Evolutionary conservation across 2,888 invertebrate genomes (phyloP).

Genomic region (Lasioglossum villosulum): DNA sequence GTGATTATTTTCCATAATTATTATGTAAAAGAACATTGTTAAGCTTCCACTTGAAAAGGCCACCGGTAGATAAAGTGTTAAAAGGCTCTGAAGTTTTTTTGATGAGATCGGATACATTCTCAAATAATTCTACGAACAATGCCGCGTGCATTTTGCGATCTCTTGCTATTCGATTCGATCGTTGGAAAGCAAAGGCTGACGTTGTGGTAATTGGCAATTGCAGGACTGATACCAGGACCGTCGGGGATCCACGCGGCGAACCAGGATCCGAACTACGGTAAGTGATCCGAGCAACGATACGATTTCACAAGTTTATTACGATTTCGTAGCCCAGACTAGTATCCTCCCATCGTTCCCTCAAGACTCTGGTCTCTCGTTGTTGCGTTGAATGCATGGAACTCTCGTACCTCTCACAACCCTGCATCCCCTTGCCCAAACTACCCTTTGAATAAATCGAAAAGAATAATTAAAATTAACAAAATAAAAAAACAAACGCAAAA

Average conservation of each 20-base stretch:
- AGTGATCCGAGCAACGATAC: constrained; percentile 84
- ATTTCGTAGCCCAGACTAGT: constrained; percentile 81
- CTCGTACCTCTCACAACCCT: constrained; percentile 83
- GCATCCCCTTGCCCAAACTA: constrained; percentile 57
- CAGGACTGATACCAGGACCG: constrained; percentile 94
- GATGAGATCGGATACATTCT: background rate
- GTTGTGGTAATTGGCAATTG: constrained; percentile 60
- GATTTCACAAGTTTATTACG: constrained; percentile 73
- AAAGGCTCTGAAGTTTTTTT: background rate
- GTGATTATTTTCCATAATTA: too few relatives aligned
- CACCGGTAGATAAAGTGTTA: too few relatives aligned
- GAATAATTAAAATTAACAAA: background rate
- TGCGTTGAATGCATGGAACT: constrained; percentile 85
- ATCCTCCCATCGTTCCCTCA: constrained; percentile 82
- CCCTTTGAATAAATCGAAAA: constrained; percentile 28
- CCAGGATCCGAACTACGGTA: constrained; percentile 92
- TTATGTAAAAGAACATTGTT: too few relatives aligned
- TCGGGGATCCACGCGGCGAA: constrained; percentile 91
- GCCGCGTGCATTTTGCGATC: background rate
- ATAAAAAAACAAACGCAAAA: background rate
- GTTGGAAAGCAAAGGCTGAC: background rate
- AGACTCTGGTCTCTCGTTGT: constrained; percentile 83
- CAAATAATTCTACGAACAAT: background rate
- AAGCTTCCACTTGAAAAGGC: too few relatives aligned
- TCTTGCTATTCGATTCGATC: background rate